Percentiles rank a stretch among this genome's conserved stretches.
These are phyloP conservation scores for Episyrphus balteatus DNA, from an alignment of 1,140 invertebrate species.

Conservation along the genomic window DNA sequence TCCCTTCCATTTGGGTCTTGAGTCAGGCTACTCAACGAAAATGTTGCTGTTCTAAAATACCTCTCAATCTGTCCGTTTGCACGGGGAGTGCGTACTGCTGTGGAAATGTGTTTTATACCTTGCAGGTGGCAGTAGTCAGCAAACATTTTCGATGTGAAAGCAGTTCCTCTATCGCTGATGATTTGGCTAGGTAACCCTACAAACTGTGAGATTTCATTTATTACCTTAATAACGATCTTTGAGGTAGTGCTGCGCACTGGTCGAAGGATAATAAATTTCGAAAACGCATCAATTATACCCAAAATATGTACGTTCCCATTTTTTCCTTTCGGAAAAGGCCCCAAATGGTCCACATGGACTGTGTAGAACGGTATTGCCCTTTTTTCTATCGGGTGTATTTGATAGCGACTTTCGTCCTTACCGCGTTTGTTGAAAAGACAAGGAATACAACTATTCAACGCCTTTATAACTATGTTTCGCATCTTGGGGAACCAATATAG, in stretches of 20 bases:
- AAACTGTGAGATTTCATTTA: background rate
- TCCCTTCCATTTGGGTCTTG: too few relatives aligned
- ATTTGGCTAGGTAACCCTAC: background rate
- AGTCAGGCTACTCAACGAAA: too few relatives aligned
- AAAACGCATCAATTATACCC: background rate
- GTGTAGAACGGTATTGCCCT: constrained; percentile 5
- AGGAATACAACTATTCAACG: background rate
- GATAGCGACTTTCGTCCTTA: too few relatives aligned
- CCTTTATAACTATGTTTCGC: background rate
- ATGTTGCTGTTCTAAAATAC: too few relatives aligned
- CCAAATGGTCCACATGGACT: constrained; percentile 14
- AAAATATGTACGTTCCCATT: background rate
- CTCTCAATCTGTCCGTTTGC: constrained; percentile 9
- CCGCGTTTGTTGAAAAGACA: too few relatives aligned
- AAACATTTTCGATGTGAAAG: background rate
- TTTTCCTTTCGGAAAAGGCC: constrained; percentile 2
- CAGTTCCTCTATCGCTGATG: background rate
- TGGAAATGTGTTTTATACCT: constrained; percentile 1
- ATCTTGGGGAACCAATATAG: background rate
- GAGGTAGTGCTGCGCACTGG: background rate
- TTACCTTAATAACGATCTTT: background rate
- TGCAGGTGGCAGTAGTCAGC: background rate
- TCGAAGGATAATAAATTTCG: background rate
- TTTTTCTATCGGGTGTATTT: background rate
- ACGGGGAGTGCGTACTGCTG: constrained; percentile 6